A percentile compares a stretch with the other conserved stretches of the same genome.
These are phyloP conservation scores for Spondyliosoma cantharus DNA, from an alignment of 2,797 vertebrate species.

Conservation along the genomic window DNA sequence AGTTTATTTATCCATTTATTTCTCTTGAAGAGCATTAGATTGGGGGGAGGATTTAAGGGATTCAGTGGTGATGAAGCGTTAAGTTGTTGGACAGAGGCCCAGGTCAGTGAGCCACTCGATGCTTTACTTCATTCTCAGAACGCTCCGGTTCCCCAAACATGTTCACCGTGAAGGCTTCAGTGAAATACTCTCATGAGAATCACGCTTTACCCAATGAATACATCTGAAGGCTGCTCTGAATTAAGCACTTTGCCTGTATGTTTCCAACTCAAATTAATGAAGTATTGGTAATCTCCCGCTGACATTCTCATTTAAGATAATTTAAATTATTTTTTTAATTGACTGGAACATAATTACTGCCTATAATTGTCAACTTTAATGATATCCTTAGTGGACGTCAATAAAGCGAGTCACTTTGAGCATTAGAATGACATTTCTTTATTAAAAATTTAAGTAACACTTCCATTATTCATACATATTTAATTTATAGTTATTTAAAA, in stretches of 20 bases:
- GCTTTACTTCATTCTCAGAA: conserved; percentile 53
- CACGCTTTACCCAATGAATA: conserved; percentile 2
- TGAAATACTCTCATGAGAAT: conserved; percentile 26
- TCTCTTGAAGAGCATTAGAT: conserved; percentile 57
- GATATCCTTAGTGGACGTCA: background rate
- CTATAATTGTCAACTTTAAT: conserved; percentile 21
- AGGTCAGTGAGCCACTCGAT: conserved; percentile 57
- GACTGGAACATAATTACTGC: background rate
- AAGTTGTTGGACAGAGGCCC: conserved; percentile 62
- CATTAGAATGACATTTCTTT: background rate
- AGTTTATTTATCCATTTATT: conserved; percentile 51
- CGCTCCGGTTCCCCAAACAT: conserved; percentile 15
- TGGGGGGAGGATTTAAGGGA: conserved; percentile 60
- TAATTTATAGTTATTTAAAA: too few species aligned
- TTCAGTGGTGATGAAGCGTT: conserved; percentile 61
- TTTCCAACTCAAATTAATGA: conserved; percentile 2
- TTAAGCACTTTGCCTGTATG: background rate
- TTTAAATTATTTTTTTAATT: conserved; percentile 9
- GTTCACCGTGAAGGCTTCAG: conserved; percentile 42
- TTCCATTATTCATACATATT: too few species aligned
- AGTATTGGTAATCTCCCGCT: background rate
- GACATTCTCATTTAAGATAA: conserved; percentile 4
- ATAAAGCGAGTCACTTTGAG: background rate
- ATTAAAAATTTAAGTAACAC: too few species aligned
- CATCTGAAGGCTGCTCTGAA: conserved; percentile 19